These are phyloP conservation scores for Drosophila parvula DNA, from an alignment of 1,140 invertebrate species.

Conservation along the genomic window DNA sequence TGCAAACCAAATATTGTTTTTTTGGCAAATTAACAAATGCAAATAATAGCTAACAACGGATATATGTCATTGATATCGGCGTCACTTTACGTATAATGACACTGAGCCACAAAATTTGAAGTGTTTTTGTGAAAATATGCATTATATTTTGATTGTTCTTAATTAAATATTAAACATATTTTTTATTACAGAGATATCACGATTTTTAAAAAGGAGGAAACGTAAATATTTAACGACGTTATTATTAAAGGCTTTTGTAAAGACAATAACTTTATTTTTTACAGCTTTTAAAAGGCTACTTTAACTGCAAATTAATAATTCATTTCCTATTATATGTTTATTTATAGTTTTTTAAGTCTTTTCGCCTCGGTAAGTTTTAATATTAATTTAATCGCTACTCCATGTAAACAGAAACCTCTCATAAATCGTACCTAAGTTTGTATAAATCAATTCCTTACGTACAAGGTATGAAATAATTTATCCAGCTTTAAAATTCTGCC, in stretches of 20 bases:
- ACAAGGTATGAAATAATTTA: conserved; percentile 15
- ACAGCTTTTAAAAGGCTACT: background rate
- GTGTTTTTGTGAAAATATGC: background rate
- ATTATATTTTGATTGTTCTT: background rate
- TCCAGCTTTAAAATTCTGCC: background rate
- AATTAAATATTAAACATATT: background rate
- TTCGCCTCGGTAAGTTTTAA: too few species aligned
- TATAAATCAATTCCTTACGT: conserved; percentile 22
- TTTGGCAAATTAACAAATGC: conserved; percentile 68
- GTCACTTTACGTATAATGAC: conserved; percentile 37
- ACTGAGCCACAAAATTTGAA: conserved; percentile 21
- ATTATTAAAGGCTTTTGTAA: background rate
- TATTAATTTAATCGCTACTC: background rate
- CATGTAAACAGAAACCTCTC: background rate
- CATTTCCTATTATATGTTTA: background rate
- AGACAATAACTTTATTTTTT: background rate
- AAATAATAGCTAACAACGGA: conserved; percentile 30
- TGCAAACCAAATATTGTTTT: conserved; percentile 60
- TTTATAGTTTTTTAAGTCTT: background rate
- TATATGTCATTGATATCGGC: conserved; percentile 42
- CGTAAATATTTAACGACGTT: background rate
- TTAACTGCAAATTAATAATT: background rate
- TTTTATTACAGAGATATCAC: background rate
- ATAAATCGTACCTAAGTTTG: too few species aligned
- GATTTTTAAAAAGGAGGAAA: background rate